Evolutionary conservation across 2,888 invertebrate species (phyloP).

Genomic region (Zelleria hepariella): DNA sequence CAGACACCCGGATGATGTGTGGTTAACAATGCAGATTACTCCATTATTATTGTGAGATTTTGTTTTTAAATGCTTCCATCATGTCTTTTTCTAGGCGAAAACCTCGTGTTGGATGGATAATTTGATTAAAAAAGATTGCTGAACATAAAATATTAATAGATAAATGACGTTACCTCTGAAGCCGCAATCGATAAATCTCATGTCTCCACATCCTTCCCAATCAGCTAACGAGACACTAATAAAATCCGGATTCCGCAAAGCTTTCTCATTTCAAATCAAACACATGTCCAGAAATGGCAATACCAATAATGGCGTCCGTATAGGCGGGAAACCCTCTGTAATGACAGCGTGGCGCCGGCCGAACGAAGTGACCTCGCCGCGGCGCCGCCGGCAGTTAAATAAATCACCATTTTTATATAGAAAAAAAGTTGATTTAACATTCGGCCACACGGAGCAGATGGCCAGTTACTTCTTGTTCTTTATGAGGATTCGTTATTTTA

Average conservation of each 20-base stretch:
- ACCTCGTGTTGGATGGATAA: too few species aligned
- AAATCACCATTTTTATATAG: constrained; percentile 28
- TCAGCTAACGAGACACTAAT: background rate
- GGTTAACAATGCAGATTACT: background rate
- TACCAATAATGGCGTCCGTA: constrained; percentile 1
- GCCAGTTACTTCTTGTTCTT: constrained; percentile 20
- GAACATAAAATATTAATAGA: background rate
- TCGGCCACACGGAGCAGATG: constrained; percentile 33
- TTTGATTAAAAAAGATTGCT: too few species aligned
- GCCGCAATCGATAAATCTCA: background rate
- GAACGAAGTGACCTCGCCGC: constrained; percentile 35
- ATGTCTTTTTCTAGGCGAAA: too few species aligned
- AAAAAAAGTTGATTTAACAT: constrained; percentile 43
- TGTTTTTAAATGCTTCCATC: too few species aligned
- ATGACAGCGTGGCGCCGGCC: constrained; percentile 24
- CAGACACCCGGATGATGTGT: background rate
- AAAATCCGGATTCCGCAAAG: background rate
- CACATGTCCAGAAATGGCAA: constrained; percentile 1
- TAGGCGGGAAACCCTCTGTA: constrained; percentile 8
- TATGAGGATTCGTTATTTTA: background rate
- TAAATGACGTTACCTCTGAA: background rate
- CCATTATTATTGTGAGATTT: background rate
- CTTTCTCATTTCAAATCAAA: background rate
- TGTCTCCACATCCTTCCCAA: background rate
- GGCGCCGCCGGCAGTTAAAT: constrained; percentile 40